Base-by-base conservation (phyloP, 2,113 vertebrate species). In the Xerus inauris region DNA sequence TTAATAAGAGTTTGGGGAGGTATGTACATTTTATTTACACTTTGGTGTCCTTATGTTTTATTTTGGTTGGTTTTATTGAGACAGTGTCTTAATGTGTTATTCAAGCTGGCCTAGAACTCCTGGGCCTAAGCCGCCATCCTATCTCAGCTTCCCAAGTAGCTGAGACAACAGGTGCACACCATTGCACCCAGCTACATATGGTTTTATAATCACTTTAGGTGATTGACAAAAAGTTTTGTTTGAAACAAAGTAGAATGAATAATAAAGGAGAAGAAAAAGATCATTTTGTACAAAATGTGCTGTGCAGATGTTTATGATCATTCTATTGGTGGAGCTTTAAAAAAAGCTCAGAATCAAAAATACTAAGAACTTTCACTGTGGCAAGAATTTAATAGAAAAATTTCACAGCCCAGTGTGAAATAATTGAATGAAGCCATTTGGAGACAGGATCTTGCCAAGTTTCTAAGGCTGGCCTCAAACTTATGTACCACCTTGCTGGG, bases 231-330 rank as follows among this genome's bases (percentile, higher is more conserved):
- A 90, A 57, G n/a, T 76, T 67, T n/a, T 32, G 45, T 59, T 94
- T 85, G n/a, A 90, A 69, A 89, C 49, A 84, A 40, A 38, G n/a
- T 89, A 26, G 22, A 72, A 47, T 88, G 8, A 72, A 45, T 85
- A 64, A 67, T 73, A 84, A 92, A 92, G 16, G 47, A 88, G 32
- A 94, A 77, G 54, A 67, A 30, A 47, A 35, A 40, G 54, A 59
- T 94, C 93, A 47, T 38, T 72, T 93, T 88, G n/a, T 87, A 57
- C 5, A 80, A 93, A 91, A 82, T 83, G 38, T 89, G 73, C 82
- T 6, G 26, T 59, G 16, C 22, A 86, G n/a, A 38, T 94, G 40
- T 72, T 94, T 82, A 20, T 81, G 42, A 54, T 24, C 8, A 45
- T 94, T 91, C 8, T 92, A 2, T 59, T 92, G n/a, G 24, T 92